Evolutionary conservation across 1,140 invertebrate species (phyloP).

Genomic region (Drosophila quadrilineata): DNA sequence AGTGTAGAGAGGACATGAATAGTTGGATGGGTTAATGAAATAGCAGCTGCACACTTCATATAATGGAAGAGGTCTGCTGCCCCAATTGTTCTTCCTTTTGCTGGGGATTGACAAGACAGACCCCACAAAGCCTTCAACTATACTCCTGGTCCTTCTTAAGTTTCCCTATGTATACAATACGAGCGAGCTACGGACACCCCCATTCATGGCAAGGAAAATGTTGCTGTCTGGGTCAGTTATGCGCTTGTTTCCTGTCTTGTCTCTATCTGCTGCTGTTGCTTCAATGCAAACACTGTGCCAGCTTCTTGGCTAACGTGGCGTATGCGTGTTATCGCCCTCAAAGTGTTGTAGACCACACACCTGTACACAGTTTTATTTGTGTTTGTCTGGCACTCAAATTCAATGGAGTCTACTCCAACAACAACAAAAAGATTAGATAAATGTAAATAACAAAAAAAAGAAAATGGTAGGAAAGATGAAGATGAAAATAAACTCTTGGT

Average conservation of each 20-base stretch:
- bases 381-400: slow-evolving; percentile 59
- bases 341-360: slow-evolving; percentile 54
- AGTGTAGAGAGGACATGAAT: slow-evolving; percentile 53
- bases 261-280: slow-evolving; percentile 25
- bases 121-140: too few relatives aligned
- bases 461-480: background rate
- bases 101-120: too few relatives aligned
- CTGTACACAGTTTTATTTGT: slow-evolving; percentile 42
- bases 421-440: background rate
- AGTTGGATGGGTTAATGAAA: too few relatives aligned
- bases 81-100: too few relatives aligned
- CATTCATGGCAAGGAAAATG: slow-evolving; percentile 8
- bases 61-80: too few relatives aligned
- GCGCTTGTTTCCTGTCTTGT: slow-evolving; percentile 33
- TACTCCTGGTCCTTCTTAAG: too few relatives aligned
- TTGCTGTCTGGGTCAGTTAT: slow-evolving; percentile 47
- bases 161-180: slow-evolving; percentile 42
- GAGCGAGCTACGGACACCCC: slow-evolving; percentile 15
- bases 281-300: background rate
- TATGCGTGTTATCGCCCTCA: slow-evolving; percentile 53
- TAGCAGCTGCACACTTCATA: too few relatives aligned
- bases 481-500: slow-evolving; percentile 45
- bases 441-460: background rate
- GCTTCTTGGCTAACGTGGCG: slow-evolving; percentile 26
- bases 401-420: slow-evolving; percentile 17